Base-by-base conservation (phyloP, 2,888 invertebrate species). In the Odontothrips loti region DNA sequence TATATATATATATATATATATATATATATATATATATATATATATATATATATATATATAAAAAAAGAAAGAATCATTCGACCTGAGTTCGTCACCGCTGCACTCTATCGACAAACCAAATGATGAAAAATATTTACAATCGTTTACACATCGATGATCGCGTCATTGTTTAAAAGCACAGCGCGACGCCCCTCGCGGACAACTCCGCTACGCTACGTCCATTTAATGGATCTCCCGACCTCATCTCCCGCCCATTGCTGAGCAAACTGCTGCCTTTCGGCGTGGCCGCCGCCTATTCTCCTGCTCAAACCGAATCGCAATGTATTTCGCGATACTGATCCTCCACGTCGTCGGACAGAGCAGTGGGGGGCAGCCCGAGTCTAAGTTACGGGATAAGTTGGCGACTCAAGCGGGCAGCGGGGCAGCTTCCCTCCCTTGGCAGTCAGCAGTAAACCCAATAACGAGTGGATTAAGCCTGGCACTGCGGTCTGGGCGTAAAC, bases 401-500 rank as follows among this genome's bases (percentile, higher is more conserved):
- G 68, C 27, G 68, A 23, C 68, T 58, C 68, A 17, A 17, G 58
- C 58, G 11, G 58, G 15, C 17, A 11, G 10, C 10, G 58, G 2
- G 2, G 51, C 4, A 51, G 4, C 58, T 15, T 12, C 58, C 58
- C 58, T 27, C 27, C 68, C 27, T 27, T 6, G 23, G 68, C 23
- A 6, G 68, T 27, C 68, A 27, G 68, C 68, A 75, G 68, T 75
- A 75, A 75, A 75, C 68, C 27, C 68, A 75, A 75, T 75, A 75
- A 75, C 68, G 68, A 75, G 68, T 75, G 68, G 68, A 75, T 75
- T 75, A 75, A 23, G 68, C 23, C 68, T 75, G 68, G 68, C 68
- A 43, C 6, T 43, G 34, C 34, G 34, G 34, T 43, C 3, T 6
- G 68, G 23, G 68, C 23, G 68, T 75, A 75, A 75, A 75, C 68